Evolutionary conservation across 2,797 vertebrate genomes (phyloP).

Genomic region (Pachyuromys duprasi): DNA sequence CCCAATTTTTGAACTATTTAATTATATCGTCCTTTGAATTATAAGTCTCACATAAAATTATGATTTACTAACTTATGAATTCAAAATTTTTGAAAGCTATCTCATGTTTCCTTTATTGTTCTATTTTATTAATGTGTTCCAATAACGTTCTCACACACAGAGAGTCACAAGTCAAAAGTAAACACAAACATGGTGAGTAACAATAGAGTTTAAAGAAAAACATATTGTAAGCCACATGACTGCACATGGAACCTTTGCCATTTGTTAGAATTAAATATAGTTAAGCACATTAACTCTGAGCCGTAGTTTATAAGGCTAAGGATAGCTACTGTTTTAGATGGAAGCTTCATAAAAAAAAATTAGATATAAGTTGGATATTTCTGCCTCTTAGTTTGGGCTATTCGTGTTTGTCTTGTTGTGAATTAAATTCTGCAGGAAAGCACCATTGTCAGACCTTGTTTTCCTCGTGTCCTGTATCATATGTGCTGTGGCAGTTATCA

Average conservation of each 20-base stretch:
- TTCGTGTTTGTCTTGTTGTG: not conserved
- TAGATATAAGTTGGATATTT: not conserved
- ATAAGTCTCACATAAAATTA: not conserved
- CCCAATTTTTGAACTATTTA: not conserved
- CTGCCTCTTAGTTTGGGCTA: not conserved
- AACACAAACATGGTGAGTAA: not conserved
- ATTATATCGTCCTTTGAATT: not conserved
- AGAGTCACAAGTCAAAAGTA: constrained; percentile 14
- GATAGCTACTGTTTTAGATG: not conserved
- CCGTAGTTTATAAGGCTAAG: not conserved
- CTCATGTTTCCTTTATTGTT: not conserved
- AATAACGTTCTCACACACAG: not conserved
- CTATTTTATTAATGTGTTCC: not conserved
- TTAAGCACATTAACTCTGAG: not conserved
- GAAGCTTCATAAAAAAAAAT: constrained; percentile 1
- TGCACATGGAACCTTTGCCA: not conserved
- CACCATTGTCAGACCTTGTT: not conserved
- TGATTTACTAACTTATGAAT: not conserved
- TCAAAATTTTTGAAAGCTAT: not conserved
- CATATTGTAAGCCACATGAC: not conserved
- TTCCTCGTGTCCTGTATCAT: not conserved
- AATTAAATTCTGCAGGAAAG: not conserved
- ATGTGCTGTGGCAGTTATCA: not conserved
- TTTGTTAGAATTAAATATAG: not conserved
- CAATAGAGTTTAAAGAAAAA: not conserved